phyloP scores from a whole-genome alignment of 2,888 invertebrate species.

The Agrilus mali region DNA sequence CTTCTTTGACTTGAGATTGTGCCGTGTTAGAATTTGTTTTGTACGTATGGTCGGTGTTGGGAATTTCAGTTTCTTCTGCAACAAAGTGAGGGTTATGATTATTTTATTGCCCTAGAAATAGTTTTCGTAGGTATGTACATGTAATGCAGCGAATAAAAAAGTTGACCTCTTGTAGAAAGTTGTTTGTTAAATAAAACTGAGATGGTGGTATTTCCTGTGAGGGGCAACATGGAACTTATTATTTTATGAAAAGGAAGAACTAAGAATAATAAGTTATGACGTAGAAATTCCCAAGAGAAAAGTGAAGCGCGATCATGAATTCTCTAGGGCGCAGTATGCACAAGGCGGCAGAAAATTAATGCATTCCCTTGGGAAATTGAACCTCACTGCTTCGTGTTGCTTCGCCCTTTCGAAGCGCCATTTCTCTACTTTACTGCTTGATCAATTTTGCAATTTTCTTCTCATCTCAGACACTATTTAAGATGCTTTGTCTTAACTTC shows the following conservation, averaged over 20 bases:
- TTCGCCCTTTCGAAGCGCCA: slow-evolving; percentile 27
- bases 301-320: slow-evolving; percentile 28
- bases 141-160: no score
- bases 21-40: no score
- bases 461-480: slow-evolving; percentile 35
- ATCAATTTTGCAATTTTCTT: slow-evolving; percentile 19
- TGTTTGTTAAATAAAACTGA: no score
- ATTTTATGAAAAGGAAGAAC: slow-evolving; percentile 12
- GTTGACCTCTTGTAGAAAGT: no score
- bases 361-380: slow-evolving; percentile 54
- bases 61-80: no score
- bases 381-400: slow-evolving; percentile 36
- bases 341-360: slow-evolving; percentile 70
- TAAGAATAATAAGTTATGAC: slow-evolving; percentile 35
- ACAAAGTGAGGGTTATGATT: no score
- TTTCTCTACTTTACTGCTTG: slow-evolving; percentile 22
- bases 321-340: slow-evolving; percentile 56
- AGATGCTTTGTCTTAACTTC: slow-evolving; percentile 26
- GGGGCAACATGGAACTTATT: no score
- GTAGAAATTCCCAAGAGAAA: slow-evolving; percentile 27
- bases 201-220: no score
- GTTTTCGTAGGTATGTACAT: no score
- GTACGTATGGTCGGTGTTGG: no score
- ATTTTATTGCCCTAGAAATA: no score
- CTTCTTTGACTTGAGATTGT: no score